These are phyloP conservation scores for Phrynocephalus versicolor DNA, from an alignment of 2,113 vertebrate genomes.

Conservation along the genomic window DNA sequence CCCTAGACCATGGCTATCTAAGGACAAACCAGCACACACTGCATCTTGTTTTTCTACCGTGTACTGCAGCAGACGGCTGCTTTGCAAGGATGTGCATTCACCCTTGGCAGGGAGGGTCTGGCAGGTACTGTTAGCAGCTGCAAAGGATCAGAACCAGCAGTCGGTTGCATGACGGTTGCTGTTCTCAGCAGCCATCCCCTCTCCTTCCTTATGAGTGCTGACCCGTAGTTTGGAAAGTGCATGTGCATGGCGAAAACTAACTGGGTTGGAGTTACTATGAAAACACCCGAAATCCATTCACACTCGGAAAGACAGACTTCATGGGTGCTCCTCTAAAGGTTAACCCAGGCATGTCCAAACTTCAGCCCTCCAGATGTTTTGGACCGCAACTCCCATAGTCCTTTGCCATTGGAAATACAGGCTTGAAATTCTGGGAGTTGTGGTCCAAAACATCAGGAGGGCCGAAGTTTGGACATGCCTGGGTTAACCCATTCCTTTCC, in stretches of 20 bases:
- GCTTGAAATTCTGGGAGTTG: too few relatives aligned
- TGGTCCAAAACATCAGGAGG: too few relatives aligned
- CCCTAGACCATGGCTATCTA: neutral
- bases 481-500: neutral
- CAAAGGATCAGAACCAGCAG: neutral
- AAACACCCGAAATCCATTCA: too few relatives aligned
- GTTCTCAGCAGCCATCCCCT: neutral
- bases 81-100: neutral
- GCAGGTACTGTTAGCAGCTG: neutral
- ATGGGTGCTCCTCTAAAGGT: too few relatives aligned
- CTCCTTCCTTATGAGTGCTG: neutral
- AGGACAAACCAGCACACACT: neutral
- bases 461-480: too few relatives aligned
- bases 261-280: neutral
- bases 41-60: neutral
- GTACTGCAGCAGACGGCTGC: rapidly evolving
- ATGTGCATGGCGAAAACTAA: neutral
- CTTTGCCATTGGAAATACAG: too few relatives aligned
- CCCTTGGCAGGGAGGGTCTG: neutral
- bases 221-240: neutral
- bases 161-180: neutral
- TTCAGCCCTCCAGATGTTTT: too few relatives aligned
- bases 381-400: too few relatives aligned
- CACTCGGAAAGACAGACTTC: neutral
- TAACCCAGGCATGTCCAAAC: too few relatives aligned